These are phyloP conservation scores for Drosophila lutescens DNA, from an alignment of 2,888 invertebrate genomes.

Conservation along the genomic window DNA sequence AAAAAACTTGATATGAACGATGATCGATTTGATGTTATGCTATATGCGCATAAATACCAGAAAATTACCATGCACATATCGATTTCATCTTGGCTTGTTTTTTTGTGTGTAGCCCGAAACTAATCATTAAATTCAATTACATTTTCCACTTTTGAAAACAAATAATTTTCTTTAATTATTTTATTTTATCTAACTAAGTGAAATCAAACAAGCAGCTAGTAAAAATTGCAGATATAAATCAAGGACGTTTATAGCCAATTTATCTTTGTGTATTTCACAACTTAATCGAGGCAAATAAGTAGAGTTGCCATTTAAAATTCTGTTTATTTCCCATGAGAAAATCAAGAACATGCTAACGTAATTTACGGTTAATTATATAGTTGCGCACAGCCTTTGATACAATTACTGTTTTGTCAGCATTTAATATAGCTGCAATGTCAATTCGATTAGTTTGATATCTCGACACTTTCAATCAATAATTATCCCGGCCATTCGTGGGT, in stretches of 20 bases:
- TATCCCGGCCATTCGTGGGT: constrained; percentile 16
- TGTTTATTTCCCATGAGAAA: neutral
- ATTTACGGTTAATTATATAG: constrained; percentile 15
- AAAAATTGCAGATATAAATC: neutral
- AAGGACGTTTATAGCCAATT: neutral
- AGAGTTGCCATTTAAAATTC: neutral
- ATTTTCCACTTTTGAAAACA: too few species aligned
- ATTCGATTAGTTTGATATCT: constrained; percentile 32
- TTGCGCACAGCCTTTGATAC: constrained; percentile 2
- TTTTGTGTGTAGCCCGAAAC: too few species aligned
- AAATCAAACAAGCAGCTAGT: neutral
- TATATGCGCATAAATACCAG: too few species aligned
- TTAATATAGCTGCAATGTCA: constrained; percentile 20
- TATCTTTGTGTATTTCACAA: neutral
- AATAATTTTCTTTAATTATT: too few species aligned
- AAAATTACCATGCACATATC: too few species aligned
- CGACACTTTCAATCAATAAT: constrained; percentile 39
- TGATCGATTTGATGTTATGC: too few species aligned
- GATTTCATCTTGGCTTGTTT: too few species aligned
- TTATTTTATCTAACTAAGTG: neutral
- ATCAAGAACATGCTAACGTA: constrained; percentile 8
- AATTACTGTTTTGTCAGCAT: constrained; percentile 12
- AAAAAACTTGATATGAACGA: too few species aligned
- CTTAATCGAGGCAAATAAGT: neutral
- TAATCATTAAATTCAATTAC: too few species aligned